Conservation (phyloP, 2,888 invertebrate species). For the Hyposoter dolosus region DNA sequence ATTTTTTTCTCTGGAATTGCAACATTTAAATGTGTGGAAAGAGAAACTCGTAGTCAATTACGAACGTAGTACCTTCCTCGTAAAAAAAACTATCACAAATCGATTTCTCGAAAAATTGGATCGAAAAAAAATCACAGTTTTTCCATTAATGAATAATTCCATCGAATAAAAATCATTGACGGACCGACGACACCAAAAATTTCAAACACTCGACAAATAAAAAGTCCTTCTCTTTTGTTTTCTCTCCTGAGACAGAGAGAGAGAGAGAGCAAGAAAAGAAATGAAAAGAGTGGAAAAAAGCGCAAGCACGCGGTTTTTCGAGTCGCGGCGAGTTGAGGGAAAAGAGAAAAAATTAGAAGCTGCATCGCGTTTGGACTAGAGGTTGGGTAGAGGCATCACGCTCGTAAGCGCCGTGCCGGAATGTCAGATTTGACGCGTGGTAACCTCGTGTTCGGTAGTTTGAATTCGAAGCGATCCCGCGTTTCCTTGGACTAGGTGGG, state of each 20-base stretch:
- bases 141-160: background rate
- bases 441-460: constrained; percentile 85
- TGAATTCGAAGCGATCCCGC: constrained; percentile 85
- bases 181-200: too few species aligned
- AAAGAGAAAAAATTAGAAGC: background rate
- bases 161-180: too few species aligned
- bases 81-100: background rate
- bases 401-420: constrained; percentile 69
- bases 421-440: constrained; percentile 85
- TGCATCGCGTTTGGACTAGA: constrained; percentile 9
- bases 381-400: constrained; percentile 26
- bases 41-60: background rate
- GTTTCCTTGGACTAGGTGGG: constrained; percentile 82
- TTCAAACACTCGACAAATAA: too few species aligned
- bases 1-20: background rate
- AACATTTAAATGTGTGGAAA: background rate
- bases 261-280: background rate
- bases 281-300: background rate
- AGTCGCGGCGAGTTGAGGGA: background rate
- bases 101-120: background rate
- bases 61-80: background rate
- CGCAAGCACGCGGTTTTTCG: too few species aligned
- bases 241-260: background rate
- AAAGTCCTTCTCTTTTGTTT: too few species aligned
- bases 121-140: background rate